phyloP scores from a whole-genome alignment of 2,888 invertebrate genomes.

The Diachrysia chrysitis region DNA sequence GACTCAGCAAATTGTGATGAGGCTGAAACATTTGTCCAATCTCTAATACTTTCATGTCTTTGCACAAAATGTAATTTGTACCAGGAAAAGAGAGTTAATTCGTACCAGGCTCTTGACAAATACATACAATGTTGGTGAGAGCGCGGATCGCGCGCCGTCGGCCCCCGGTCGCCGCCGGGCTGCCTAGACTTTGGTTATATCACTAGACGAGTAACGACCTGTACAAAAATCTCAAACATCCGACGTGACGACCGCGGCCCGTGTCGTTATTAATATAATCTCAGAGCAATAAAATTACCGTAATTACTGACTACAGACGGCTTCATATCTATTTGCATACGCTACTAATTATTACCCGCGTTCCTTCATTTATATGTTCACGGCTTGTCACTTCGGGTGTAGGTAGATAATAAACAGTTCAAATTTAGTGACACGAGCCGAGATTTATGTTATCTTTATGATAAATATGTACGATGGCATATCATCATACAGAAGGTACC shows the following conservation, averaged over 20 bases:
- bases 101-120: no score
- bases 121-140: background rate
- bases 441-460: conserved; percentile 31
- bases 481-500: background rate
- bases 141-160: conserved; percentile 11
- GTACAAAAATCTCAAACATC: conserved; percentile 34
- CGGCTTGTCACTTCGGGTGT: conserved; percentile 52
- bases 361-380: conserved; percentile 53
- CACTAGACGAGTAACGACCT: conserved; percentile 13
- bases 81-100: background rate
- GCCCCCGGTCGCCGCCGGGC: conserved; percentile 18
- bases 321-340: conserved; percentile 52
- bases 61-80: background rate
- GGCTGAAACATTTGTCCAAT: background rate
- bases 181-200: conserved; percentile 14
- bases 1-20: conserved; percentile 4
- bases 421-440: background rate
- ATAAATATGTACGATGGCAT: background rate
- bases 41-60: background rate
- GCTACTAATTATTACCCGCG: conserved; percentile 50
- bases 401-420: conserved; percentile 26
- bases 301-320: conserved; percentile 29
- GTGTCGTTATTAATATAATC: conserved; percentile 21
- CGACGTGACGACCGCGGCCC: conserved; percentile 27
- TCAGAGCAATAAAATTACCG: conserved; percentile 48